Base-by-base conservation (phyloP, 2,113 vertebrate genomes). In the Theristicus caerulescens region DNA sequence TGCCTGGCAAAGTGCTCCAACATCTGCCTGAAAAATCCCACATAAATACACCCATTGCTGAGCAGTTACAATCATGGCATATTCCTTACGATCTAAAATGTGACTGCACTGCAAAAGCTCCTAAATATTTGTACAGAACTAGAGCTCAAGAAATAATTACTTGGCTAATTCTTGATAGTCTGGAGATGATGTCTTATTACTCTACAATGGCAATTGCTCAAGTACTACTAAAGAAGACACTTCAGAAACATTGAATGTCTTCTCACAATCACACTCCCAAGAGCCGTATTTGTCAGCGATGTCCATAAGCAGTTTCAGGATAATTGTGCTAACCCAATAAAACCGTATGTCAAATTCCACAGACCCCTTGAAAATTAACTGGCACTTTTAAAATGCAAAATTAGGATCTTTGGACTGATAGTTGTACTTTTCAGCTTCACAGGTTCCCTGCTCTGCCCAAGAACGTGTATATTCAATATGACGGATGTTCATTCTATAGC, bases 271-370 rank as follows among this genome's bases (percentile, higher is more conserved):
- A 83, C 47, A 42, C 10, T 94, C 71, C 73, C 62, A 87, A 82
- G 78, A 85, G 73, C 52, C 1, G 3, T 38, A 59, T 91, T 90
- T 86, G 54, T 71, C 89, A 83, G 54, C 0, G 16, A 64, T 86
- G 82, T 44, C 67, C 18, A 0, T 70, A 80, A 96, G 91, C 70
- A 74, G 77, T 73, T 91, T 88, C 77, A 82, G 70, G 29, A 74
- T 91, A 95, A 96, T 93, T 86, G 64, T 66, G 42, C 66, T 67
- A 90, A 55, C 71, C 87, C 94, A 93, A 93, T 85, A 95, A 93
- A 62, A 80, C 38, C 3, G 0, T 61, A 40, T 36, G 54, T 47
- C 66, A 91, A 62, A 88, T 47, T 81, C 46, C 74, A 80, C 36
- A 83, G 78, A 93, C 90, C 17, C 6, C 46, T 55, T 83, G 58